These are phyloP conservation scores for Scaptomyza pallida DNA, from an alignment of 1,140 invertebrate genomes.

Conservation along the genomic window DNA sequence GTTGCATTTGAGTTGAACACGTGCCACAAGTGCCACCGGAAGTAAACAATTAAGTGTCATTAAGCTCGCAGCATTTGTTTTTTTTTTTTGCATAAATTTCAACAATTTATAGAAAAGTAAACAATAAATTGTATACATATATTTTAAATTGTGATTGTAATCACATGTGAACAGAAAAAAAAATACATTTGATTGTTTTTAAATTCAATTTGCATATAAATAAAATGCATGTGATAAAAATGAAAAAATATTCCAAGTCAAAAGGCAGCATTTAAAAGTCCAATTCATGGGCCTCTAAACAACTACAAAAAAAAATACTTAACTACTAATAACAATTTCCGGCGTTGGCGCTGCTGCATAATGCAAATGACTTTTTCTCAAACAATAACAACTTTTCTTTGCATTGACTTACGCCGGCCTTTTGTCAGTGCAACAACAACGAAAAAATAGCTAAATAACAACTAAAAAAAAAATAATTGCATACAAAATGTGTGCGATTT, in stretches of 20 bases:
- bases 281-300: constrained; percentile 64
- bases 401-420: constrained; percentile 65
- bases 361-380: constrained; percentile 78
- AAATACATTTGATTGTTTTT: constrained; percentile 73
- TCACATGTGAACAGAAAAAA: constrained; percentile 72
- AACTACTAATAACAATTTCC: constrained; percentile 78
- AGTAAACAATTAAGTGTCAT: constrained; percentile 67
- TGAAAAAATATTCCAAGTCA: constrained; percentile 58
- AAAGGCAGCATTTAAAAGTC: constrained; percentile 74
- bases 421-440: constrained; percentile 50
- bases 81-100: constrained; percentile 53
- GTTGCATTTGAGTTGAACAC: constrained; percentile 20
- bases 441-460: constrained; percentile 43
- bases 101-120: constrained; percentile 51
- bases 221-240: constrained; percentile 66
- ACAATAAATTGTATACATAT: constrained; percentile 28
- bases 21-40: constrained; percentile 33
- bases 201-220: constrained; percentile 74
- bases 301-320: constrained; percentile 37
- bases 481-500: constrained; percentile 80
- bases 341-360: constrained; percentile 69
- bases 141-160: constrained; percentile 48
- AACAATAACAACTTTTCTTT: constrained; percentile 63
- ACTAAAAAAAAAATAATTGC: constrained; percentile 55
- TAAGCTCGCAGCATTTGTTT: constrained; percentile 52